Evolutionary conservation across 92 coral and sea anemone species (phyloP).

Genomic region (Metridium senile): DNA sequence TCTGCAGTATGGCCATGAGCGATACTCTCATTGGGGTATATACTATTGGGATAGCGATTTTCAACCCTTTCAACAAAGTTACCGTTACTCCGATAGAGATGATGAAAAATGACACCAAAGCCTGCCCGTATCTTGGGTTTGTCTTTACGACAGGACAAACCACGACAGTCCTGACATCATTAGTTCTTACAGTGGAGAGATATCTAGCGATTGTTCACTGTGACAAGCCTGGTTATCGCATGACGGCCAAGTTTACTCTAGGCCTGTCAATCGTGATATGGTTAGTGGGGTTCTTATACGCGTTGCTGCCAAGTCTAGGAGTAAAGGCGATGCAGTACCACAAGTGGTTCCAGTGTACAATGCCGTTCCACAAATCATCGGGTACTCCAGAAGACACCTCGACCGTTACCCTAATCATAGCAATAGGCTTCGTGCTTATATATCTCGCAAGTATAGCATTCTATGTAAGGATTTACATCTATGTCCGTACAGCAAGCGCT

Average conservation of each 20-base stretch:
- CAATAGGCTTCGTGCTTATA: constrained; percentile 50
- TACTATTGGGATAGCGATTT: constrained; percentile 50
- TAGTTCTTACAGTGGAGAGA: constrained; percentile 55
- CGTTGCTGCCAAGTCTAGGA: constrained; percentile 53
- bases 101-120: constrained; percentile 34
- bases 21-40: constrained; percentile 55
- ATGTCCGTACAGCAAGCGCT: constrained; percentile 47
- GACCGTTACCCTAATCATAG: constrained; percentile 49
- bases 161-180: constrained; percentile 57
- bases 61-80: constrained; percentile 44
- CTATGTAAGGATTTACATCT: constrained; percentile 51
- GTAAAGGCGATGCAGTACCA: constrained; percentile 49
- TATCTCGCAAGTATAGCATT: constrained; percentile 55
- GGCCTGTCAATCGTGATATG: constrained; percentile 27
- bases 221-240: constrained; percentile 24
- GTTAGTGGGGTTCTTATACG: constrained; percentile 36
- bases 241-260: constrained; percentile 24
- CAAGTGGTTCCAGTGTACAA: constrained; percentile 72
- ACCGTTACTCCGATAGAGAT: constrained; percentile 43
- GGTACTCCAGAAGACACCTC: constrained; percentile 40
- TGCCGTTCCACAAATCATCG: constrained; percentile 62
- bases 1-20: constrained; percentile 61
- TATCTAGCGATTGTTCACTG: constrained; percentile 61
- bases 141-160: constrained; percentile 63
- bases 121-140: constrained; percentile 57